Evolutionary conservation across 1,140 invertebrate genomes (phyloP).

Genomic region (Rhopalosiphum maidis): DNA sequence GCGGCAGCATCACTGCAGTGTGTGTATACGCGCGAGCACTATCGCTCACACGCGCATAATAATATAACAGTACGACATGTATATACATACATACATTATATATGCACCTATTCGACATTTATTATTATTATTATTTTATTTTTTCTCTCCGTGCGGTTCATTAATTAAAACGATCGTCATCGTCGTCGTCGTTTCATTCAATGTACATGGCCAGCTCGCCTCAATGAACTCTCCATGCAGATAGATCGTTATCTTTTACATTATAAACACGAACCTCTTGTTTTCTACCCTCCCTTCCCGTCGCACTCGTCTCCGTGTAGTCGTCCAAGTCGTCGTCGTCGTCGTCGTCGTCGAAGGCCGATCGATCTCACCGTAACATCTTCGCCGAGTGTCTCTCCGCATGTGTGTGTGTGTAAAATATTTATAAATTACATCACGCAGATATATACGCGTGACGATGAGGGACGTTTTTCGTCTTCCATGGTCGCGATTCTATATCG

Average conservation of each 20-base stretch:
- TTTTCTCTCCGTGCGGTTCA: not conserved
- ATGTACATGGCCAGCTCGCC: not conserved
- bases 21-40: not conserved
- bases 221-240: slow-evolving; percentile 29
- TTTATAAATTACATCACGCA: not conserved
- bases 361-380: not conserved
- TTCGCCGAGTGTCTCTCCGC: not conserved
- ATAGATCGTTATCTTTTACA: slow-evolving; percentile 22
- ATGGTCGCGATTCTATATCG: no score
- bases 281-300: not conserved
- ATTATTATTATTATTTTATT: not conserved
- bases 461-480: not conserved
- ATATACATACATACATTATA: not conserved
- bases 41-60: not conserved
- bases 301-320: no score
- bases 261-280: slow-evolving; percentile 43
- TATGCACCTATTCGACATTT: not conserved
- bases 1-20: not conserved
- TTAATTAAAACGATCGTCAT: slow-evolving; percentile 43
- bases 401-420: no score
- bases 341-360: not conserved
- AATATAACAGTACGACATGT: not conserved
- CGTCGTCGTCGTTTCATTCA: slow-evolving; percentile 40
- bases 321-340: not conserved
- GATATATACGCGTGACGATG: not conserved